Base-by-base conservation (phyloP, 2,797 vertebrate genomes). In the Triplophysa bombifrons region DNA sequence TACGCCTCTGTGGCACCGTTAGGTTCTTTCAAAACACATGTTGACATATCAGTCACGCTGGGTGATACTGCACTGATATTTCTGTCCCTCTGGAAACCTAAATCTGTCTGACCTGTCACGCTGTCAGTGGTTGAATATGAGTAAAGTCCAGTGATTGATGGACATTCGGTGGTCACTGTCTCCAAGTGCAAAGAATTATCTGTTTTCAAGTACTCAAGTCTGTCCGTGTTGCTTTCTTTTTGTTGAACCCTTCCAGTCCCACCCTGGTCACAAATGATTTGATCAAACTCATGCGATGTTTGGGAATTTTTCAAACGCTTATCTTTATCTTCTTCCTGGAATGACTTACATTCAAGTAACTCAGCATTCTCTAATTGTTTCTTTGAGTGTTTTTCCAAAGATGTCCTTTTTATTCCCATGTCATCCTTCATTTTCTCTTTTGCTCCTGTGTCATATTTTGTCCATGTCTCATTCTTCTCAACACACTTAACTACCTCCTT, bases 401-500 rank as follows among this genome's bases (percentile, higher is more conserved):
- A 51, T 55, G 4, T 63, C 34, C 0, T 53, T 3, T n/a, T 16
- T 56, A 48, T 80, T 71, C 74, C 8, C 13, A 14, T 22, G 25
- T 53, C 56, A 17, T 9, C 16, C 11, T 6, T 27, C 6, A 16
- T 78, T 48, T 64, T 56, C 12, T 60, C 20, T 44, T 80, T 27
- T 34, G 82, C 2, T 60, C 56, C 25, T 11, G 66, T 71, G 3
- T 85, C 83, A 17, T 78, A 81, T n/a, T 82, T 50, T 8, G 11
- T 78, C 84, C 84, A 87, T 7, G 82, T 80, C 19, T 86, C 80
- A 63, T 90, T 87, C 58, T 50, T 87, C 19, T 92, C 87, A 1
- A 88, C 83, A 48, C 89, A 81, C 51, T 86, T 87, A 86, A 90
- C 89, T 17, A 91, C 90, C 20, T 90, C 87, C 19, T 72, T 53